phyloP scores from a whole-genome alignment of 2,888 invertebrate species.

The Teleogryllus oceanicus region DNA sequence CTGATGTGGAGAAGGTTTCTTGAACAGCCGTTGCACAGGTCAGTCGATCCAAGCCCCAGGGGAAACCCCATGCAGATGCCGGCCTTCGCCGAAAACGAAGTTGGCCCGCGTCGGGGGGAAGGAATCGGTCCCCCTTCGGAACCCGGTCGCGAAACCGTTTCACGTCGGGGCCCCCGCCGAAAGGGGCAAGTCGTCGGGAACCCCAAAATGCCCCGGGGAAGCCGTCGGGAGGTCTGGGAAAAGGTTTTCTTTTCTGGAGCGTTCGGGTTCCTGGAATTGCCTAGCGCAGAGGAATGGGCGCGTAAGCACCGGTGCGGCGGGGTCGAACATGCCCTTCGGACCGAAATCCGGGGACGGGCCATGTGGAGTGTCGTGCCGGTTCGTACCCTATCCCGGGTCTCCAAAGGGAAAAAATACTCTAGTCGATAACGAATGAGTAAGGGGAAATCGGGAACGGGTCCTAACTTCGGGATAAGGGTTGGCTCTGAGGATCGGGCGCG shows the following conservation, averaged over 20 bases:
- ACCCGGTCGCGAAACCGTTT: too few species aligned
- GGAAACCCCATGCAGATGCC: not conserved
- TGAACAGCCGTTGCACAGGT: not conserved
- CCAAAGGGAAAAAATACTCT: constrained; percentile 68
- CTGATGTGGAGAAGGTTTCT: not conserved
- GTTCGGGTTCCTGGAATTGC: constrained; percentile 51
- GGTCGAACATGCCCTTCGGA: constrained; percentile 46
- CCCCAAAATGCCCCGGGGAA: constrained; percentile 56
- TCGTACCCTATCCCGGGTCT: constrained; percentile 50
- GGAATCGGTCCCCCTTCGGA: not conserved
- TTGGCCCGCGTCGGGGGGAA: not conserved
- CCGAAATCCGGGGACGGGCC: constrained; percentile 42
- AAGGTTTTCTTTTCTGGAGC: too few species aligned
- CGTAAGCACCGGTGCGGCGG: constrained; percentile 51
- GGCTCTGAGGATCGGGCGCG: not conserved
- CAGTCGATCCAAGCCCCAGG: not conserved
- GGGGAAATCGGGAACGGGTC: not conserved
- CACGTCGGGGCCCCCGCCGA: not conserved
- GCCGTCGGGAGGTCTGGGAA: constrained; percentile 55
- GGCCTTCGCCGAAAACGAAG: constrained; percentile 46
- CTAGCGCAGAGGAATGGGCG: constrained; percentile 51
- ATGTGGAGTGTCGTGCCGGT: not conserved
- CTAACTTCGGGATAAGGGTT: constrained; percentile 22
- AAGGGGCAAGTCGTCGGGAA: constrained; percentile 44
- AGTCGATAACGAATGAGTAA: constrained; percentile 60